Conservation (phyloP, 2,113 vertebrate species). For the Gopherus evgoodei region DNA sequence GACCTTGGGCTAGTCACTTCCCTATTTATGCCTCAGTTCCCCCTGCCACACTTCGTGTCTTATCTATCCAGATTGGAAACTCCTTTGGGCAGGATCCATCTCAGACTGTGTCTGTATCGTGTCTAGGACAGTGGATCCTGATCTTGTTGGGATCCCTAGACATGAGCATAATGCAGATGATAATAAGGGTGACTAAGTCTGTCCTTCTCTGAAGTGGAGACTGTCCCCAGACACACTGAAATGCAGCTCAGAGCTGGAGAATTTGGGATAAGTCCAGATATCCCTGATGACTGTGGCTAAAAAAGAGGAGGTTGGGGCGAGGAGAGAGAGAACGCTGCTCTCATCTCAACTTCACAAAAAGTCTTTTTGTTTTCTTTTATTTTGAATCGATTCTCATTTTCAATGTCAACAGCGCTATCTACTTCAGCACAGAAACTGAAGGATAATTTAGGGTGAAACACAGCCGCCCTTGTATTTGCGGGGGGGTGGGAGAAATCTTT, state of each 20-base stretch:
- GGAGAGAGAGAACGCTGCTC: background rate
- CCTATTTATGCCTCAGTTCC: fast-evolving
- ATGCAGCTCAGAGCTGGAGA: background rate
- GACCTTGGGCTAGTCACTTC: background rate
- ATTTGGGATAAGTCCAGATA: constrained; percentile 21
- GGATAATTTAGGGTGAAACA: constrained; percentile 83
- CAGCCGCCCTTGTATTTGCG: constrained; percentile 77
- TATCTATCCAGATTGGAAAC: background rate
- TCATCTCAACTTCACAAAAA: constrained; percentile 25
- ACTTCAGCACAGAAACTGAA: constrained; percentile 73
- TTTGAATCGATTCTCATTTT: constrained; percentile 73
- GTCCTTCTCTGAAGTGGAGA: constrained; percentile 55
- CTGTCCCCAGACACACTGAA: constrained; percentile 5
- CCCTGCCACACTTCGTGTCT: fast-evolving
- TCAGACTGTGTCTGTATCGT: background rate
- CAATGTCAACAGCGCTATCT: constrained; percentile 81
- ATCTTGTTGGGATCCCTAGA: background rate
- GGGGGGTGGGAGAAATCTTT: constrained; percentile 69
- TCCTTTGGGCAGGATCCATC: background rate
- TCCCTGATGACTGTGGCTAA: background rate
- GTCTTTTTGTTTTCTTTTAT: constrained; percentile 66
- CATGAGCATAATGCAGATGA: constrained; percentile 31
- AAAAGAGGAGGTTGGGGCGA: background rate
- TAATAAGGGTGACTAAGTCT: constrained; percentile 59
- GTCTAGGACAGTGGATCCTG: background rate